These are phyloP conservation scores for Psix sp. DNA, from an alignment of 1,140 invertebrate species.

Conservation along the genomic window DNA sequence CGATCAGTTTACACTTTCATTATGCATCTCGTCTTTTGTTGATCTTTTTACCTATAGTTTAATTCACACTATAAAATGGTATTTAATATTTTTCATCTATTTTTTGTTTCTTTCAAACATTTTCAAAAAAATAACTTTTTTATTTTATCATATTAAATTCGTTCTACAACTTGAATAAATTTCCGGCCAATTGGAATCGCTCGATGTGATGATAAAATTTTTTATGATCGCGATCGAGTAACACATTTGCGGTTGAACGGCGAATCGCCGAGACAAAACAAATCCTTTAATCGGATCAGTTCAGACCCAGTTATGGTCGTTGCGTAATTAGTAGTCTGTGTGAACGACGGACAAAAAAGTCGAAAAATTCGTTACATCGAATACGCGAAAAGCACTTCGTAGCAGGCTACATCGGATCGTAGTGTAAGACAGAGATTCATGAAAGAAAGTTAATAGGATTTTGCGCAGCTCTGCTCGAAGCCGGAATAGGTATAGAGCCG, in stretches of 20 bases:
- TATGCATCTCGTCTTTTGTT: not conserved
- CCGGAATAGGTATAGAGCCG: slow-evolving; percentile 28
- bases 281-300: slow-evolving; percentile 13
- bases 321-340: slow-evolving; percentile 17
- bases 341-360: slow-evolving; percentile 2
- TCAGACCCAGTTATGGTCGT: slow-evolving; percentile 19
- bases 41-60: not conserved
- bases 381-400: slow-evolving; percentile 13
- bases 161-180: slow-evolving; percentile 5
- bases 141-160: too few species aligned
- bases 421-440: slow-evolving; percentile 43
- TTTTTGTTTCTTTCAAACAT: too few species aligned
- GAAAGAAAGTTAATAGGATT: slow-evolving; percentile 55
- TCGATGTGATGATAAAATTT: slow-evolving; percentile 11
- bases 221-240: slow-evolving; percentile 18
- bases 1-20: slow-evolving; percentile 12
- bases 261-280: slow-evolving; percentile 5
- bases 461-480: slow-evolving; percentile 23
- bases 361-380: slow-evolving; percentile 14
- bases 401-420: slow-evolving; percentile 3
- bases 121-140: too few species aligned
- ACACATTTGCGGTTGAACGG: slow-evolving; percentile 10
- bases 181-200: slow-evolving; percentile 1
- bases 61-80: too few species aligned
- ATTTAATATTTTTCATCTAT: too few species aligned